Conservation (phyloP, 2,113 vertebrate species). For the Gnathonemus echidnorhynchus region DNA sequence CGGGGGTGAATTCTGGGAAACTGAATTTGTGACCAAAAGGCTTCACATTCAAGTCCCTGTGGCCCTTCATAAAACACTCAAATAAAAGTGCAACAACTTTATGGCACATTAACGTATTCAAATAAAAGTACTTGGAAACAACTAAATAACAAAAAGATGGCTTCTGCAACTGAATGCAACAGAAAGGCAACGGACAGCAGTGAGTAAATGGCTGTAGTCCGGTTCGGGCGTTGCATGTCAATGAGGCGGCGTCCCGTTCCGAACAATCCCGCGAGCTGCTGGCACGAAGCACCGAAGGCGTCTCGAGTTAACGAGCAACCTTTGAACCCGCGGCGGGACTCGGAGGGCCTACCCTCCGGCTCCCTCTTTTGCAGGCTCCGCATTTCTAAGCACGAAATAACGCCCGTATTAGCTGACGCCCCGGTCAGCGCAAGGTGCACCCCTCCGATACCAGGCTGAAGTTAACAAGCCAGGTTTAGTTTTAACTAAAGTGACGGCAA, state of each 20-base stretch:
- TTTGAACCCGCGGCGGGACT: not conserved
- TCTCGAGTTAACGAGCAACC: not conserved
- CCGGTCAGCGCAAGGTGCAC: not conserved
- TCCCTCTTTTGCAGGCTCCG: not conserved
- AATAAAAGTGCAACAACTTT: not conserved
- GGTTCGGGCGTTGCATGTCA: not conserved
- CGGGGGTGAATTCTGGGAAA: not conserved
- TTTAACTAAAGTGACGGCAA: not conserved
- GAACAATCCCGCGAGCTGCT: not conserved
- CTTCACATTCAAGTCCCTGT: not conserved
- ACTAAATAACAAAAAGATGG: not conserved
- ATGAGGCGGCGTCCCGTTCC: not conserved
- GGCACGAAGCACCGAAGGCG: not conserved
- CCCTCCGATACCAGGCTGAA: not conserved
- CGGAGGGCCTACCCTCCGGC: not conserved
- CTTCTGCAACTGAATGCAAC: not conserved
- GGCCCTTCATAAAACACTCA: not conserved
- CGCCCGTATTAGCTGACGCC: not conserved
- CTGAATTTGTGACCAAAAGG: not conserved
- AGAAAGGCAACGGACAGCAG: not conserved
- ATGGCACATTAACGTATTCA: not conserved
- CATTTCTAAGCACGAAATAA: not conserved
- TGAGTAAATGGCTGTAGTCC: not conserved
- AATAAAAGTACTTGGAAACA: not conserved
- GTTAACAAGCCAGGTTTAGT: not conserved